A percentile compares a stretch with the other conserved stretches of the same genome.
These are phyloP conservation scores for Chelonus formosanus DNA, from an alignment of 2,888 invertebrate genomes.

Conservation along the genomic window DNA sequence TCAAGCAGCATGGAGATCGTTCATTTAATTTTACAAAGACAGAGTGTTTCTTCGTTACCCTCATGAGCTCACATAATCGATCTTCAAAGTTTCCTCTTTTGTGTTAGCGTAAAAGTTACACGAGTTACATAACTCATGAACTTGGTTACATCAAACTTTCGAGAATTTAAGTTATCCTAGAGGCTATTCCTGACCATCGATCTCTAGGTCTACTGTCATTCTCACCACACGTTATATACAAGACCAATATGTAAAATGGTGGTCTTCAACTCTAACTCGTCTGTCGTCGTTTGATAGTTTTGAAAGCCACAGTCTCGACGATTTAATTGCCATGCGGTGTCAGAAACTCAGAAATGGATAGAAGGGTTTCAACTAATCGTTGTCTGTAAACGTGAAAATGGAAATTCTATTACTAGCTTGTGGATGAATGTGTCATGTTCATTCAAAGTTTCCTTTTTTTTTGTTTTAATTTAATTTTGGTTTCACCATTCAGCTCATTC, in stretches of 20 bases:
- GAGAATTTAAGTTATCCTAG: no score
- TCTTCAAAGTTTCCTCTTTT: no score
- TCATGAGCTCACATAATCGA: neutral
- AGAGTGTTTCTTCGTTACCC: neutral
- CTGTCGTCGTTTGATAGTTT: constrained; percentile 15
- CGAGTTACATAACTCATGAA: neutral
- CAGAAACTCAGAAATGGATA: constrained; percentile 23
- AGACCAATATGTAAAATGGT: constrained; percentile 22
- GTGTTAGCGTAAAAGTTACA: no score
- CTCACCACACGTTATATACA: constrained; percentile 20
- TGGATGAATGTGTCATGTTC: constrained; percentile 1
- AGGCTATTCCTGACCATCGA: constrained; percentile 12
- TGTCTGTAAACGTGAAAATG: constrained; percentile 12
- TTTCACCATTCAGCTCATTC: no score
- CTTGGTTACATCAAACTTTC: constrained; percentile 9
- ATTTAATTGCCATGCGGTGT: constrained; percentile 23
- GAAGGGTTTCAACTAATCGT: constrained; percentile 16
- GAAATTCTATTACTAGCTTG: constrained; percentile 7
- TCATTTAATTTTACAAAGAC: neutral
- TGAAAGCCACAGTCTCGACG: constrained; percentile 15
- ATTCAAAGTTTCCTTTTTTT: no score
- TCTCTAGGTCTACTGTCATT: constrained; percentile 1
- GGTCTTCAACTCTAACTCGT: constrained; percentile 9
- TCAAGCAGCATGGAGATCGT: no score
- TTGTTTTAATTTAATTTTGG: no score